phyloP scores from a whole-genome alignment of 2,797 vertebrate genomes.

The Periophthalmus magnuspinnatus region DNA sequence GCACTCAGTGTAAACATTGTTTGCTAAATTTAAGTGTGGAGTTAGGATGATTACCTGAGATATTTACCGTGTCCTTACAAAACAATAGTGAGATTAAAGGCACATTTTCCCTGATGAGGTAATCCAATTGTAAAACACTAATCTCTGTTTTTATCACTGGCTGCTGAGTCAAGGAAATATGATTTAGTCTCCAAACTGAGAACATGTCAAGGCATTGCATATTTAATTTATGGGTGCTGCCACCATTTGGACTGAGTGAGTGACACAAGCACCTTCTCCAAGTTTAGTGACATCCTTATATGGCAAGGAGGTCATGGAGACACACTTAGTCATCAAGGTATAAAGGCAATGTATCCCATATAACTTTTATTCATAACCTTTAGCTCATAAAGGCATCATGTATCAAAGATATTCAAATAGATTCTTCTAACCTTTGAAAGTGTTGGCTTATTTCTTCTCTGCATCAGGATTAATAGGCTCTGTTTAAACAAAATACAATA shows the following conservation, averaged over 20 bases:
- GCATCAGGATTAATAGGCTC: slow-evolving; percentile 63
- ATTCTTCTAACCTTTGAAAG: slow-evolving; percentile 65
- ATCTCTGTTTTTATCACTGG: slow-evolving; percentile 16
- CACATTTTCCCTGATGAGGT: background rate
- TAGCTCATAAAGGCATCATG: background rate
- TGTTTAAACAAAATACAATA: slow-evolving; percentile 45
- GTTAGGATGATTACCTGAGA: slow-evolving; percentile 10
- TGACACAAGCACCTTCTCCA: slow-evolving; percentile 62
- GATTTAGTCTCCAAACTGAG: slow-evolving; percentile 59
- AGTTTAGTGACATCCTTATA: slow-evolving; percentile 78
- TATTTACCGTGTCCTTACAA: background rate
- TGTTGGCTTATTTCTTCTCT: slow-evolving; percentile 71
- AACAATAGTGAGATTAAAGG: background rate
- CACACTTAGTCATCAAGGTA: slow-evolving; percentile 38
- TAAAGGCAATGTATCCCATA: slow-evolving; percentile 23
- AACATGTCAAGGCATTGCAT: slow-evolving; percentile 39
- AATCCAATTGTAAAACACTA: slow-evolving; percentile 36
- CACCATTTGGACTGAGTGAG: slow-evolving; percentile 46
- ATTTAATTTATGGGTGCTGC: slow-evolving; percentile 73
- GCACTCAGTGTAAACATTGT: background rate
- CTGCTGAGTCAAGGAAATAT: slow-evolving; percentile 75
- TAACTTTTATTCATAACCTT: slow-evolving; percentile 14
- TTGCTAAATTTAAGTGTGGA: background rate
- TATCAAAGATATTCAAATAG: background rate
- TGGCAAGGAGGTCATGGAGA: slow-evolving; percentile 54